A percentile compares a stretch with the other conserved stretches of the same genome.
Evolutionary conservation across 2,888 invertebrate genomes (phyloP).

Genomic region (Agrotis exclamationis): DNA sequence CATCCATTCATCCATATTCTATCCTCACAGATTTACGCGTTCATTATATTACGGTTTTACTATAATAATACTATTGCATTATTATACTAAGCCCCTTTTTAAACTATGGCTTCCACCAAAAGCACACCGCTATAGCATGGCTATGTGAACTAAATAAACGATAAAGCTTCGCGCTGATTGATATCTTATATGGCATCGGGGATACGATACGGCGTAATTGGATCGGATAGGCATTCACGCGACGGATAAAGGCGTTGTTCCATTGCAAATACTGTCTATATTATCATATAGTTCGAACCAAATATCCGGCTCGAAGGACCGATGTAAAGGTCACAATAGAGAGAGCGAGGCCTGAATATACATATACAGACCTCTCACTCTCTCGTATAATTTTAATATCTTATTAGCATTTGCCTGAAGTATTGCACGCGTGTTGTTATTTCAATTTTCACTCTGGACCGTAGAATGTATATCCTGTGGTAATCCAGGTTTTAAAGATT

Average conservation of each 20-base stretch:
- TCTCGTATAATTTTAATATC: no score
- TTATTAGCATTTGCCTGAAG: no score
- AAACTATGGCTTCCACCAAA: background rate
- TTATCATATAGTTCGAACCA: background rate
- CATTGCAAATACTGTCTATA: slow-evolving; percentile 7
- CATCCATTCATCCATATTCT: no score
- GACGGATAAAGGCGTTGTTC: slow-evolving; percentile 3
- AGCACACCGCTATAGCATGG: background rate
- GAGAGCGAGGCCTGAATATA: no score
- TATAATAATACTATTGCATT: background rate
- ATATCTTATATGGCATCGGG: slow-evolving; percentile 57
- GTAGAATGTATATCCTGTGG: no score
- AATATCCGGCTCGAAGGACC: slow-evolving; percentile 10
- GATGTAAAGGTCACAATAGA: background rate
- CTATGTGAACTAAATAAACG: slow-evolving; percentile 34
- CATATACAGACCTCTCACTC: no score
- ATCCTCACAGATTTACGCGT: no score
- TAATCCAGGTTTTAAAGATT: no score
- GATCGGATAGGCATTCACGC: slow-evolving; percentile 25
- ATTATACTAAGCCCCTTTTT: background rate
- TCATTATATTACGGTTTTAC: no score
- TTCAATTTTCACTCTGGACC: no score
- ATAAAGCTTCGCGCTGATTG: slow-evolving; percentile 53
- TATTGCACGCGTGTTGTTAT: no score
- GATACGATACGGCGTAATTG: slow-evolving; percentile 47